Percentiles rank a stretch among this genome's conserved stretches.
Conservation (phyloP, 2,797 vertebrate species). For the Myotis planiceps region DNA sequence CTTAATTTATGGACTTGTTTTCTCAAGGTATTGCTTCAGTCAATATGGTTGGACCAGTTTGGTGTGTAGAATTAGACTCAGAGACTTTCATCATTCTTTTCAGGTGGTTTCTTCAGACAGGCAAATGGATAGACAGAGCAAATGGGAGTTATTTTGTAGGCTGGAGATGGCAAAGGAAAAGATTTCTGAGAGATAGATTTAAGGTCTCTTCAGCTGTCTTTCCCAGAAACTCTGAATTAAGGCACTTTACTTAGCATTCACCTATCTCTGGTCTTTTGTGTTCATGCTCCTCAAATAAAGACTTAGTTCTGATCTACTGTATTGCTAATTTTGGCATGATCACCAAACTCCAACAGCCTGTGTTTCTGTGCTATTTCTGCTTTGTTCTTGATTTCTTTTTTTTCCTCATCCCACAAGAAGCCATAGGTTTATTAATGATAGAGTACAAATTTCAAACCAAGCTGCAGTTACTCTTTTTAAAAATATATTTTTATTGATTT, state of each 20-base stretch:
- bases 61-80: background rate
- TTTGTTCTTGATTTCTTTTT: background rate
- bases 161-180: background rate
- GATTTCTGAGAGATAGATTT: background rate
- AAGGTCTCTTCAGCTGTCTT: background rate
- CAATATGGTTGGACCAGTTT: slow-evolving; percentile 5
- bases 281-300: background rate
- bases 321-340: background rate
- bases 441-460: background rate
- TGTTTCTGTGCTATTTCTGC: slow-evolving; percentile 3
- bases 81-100: slow-evolving; percentile 30
- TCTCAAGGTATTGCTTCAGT: background rate
- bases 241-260: background rate
- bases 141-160: background rate
- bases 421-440: background rate
- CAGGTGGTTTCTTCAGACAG: background rate
- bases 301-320: background rate
- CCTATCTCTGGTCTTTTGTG: background rate
- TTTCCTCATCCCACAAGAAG: background rate
- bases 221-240: background rate
- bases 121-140: background rate
- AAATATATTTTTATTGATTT: background rate
- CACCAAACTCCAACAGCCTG: background rate
- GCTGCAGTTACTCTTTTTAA: background rate
- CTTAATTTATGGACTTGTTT: slow-evolving; percentile 28